A percentile compares a stretch with the other conserved stretches of the same genome.
Conservation (phyloP, 2,797 vertebrate species). For the Lateolabrax maculatus region DNA sequence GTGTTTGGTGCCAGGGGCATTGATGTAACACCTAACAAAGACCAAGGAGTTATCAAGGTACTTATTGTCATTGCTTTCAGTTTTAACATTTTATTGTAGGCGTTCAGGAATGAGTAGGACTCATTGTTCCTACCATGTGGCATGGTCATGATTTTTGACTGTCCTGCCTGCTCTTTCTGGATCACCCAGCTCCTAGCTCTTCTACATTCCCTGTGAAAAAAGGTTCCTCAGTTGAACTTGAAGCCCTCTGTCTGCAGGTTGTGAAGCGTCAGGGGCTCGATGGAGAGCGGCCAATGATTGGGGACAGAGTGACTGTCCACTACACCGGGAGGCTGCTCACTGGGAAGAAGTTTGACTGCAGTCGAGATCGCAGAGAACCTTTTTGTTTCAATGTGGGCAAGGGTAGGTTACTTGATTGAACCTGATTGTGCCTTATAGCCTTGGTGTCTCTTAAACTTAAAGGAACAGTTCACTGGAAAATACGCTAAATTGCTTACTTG, state of each 20-base stretch:
- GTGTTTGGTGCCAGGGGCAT: slow-evolving; percentile 87
- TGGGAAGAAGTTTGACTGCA: slow-evolving; percentile 96
- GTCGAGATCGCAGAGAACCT: slow-evolving; percentile 91
- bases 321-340: slow-evolving; percentile 93
- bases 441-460: not conserved
- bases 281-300: slow-evolving; percentile 93
- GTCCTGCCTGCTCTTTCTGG: not conserved
- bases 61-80: slow-evolving; percentile 24
- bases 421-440: not conserved
- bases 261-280: slow-evolving; percentile 87
- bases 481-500: not conserved
- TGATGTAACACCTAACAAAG: slow-evolving; percentile 90
- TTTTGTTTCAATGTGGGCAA: slow-evolving; percentile 95
- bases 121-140: not conserved
- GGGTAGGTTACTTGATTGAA: slow-evolving; percentile 80
- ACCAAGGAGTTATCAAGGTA: slow-evolving; percentile 94
- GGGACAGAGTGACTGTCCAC: slow-evolving; percentile 95
- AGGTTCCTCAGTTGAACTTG: not conserved
- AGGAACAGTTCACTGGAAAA: not conserved
- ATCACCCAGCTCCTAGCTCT: not conserved
- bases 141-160: not conserved
- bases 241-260: slow-evolving; percentile 83
- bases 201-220: slow-evolving; percentile 17
- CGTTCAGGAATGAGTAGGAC: not conserved
- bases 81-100: not conserved